Conservation (phyloP, 2,888 invertebrate genomes). For the Drosophila ustulata region DNA sequence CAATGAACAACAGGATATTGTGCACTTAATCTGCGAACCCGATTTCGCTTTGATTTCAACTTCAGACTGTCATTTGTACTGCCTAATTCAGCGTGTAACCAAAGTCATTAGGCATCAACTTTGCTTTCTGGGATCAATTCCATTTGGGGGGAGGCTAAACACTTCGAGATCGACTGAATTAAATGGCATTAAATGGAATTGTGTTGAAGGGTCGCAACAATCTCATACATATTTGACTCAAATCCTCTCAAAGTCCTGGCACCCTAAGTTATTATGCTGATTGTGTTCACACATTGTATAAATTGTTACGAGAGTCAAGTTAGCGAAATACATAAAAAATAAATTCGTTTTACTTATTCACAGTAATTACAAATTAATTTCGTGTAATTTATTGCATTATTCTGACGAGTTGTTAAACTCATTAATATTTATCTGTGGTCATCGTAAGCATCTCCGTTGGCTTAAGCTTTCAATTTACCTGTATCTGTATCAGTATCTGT, state of each 20-base stretch:
- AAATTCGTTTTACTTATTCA: conserved; percentile 38
- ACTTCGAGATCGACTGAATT: conserved; percentile 9
- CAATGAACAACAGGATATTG: conserved; percentile 16
- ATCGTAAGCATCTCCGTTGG: conserved; percentile 1
- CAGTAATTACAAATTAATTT: conserved; percentile 11
- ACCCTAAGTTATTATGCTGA: conserved; percentile 64
- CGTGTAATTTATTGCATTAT: conserved; percentile 2
- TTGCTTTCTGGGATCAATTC: conserved; percentile 52
- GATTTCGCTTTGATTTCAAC: conserved; percentile 26
- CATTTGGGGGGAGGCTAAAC: conserved; percentile 17
- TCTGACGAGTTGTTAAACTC: not conserved
- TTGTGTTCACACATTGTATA: conserved; percentile 61
- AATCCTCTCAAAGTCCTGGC: conserved; percentile 65
- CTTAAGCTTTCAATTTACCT: conserved; percentile 31
- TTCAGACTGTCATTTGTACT: conserved; percentile 50
- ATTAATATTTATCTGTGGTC: conserved; percentile 6
- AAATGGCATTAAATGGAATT: conserved; percentile 19
- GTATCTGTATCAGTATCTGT: conserved; percentile 21
- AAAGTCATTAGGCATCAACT: conserved; percentile 70
- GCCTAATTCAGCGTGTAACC: conserved; percentile 71
- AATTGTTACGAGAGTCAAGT: conserved; percentile 21
- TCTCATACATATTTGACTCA: conserved; percentile 60
- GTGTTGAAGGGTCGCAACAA: conserved; percentile 24
- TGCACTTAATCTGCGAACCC: conserved; percentile 42
- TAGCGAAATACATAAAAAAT: conserved; percentile 33